Percentiles rank a stretch among this genome's conserved stretches.
phyloP scores from a whole-genome alignment of 2,888 invertebrate genomes.

The Zaprionus obscuricornis region DNA sequence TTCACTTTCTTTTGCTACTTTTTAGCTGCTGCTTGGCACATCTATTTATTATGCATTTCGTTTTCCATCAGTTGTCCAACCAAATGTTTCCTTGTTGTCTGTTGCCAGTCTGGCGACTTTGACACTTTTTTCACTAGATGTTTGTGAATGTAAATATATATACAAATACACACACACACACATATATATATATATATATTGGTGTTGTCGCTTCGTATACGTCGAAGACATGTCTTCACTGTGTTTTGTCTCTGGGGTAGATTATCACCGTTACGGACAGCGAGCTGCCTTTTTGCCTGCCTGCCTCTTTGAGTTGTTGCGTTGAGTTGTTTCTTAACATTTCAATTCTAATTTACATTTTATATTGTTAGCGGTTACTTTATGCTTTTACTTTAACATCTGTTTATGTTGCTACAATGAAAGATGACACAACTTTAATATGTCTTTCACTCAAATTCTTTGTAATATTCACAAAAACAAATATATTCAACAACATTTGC shows the following conservation, averaged over 20 bases:
- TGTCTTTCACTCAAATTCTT: too few relatives aligned
- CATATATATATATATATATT: conserved; percentile 28
- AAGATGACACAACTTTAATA: conserved; percentile 8
- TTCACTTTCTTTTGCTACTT: conserved; percentile 1
- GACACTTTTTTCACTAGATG: conserved; percentile 45
- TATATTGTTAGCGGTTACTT: conserved; percentile 40
- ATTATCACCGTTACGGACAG: conserved; percentile 56
- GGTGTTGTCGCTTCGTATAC: conserved; percentile 35
- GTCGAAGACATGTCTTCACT: conserved; percentile 4
- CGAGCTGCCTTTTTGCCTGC: conserved; percentile 20
- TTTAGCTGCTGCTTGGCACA: conserved; percentile 6
- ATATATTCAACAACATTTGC: conserved; percentile 23
- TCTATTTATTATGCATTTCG: conserved; percentile 61
- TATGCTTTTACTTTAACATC: neutral
- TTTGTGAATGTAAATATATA: too few relatives aligned
- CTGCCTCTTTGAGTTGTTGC: conserved; percentile 27
- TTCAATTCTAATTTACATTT: conserved; percentile 68
- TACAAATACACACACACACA: too few relatives aligned
- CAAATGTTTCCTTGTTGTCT: conserved; percentile 49
- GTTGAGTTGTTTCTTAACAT: conserved; percentile 57
- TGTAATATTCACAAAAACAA: neutral
- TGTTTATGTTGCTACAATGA: neutral
- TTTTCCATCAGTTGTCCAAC: conserved; percentile 46
- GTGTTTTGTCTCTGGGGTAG: conserved; percentile 54
- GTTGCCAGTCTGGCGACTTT: conserved; percentile 54